Evolutionary conservation across 2,888 invertebrate genomes (phyloP).

Genomic region (Tromatobia lineatoria): DNA sequence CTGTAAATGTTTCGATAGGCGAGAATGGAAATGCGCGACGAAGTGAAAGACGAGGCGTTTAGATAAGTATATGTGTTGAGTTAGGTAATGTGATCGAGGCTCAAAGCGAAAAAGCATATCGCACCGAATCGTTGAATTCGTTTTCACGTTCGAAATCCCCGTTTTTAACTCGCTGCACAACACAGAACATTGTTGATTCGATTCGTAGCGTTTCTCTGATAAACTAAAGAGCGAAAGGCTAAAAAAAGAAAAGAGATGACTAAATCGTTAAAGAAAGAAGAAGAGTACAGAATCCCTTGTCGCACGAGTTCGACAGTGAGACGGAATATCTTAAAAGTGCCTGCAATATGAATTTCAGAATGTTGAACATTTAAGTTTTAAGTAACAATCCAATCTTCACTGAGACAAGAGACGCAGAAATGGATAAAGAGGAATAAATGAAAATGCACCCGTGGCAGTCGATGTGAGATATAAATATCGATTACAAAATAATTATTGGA

Average conservation of each 20-base stretch:
- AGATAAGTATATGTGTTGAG: slow-evolving; percentile 53
- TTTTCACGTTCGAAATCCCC: slow-evolving; percentile 53
- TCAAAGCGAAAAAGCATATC: slow-evolving; percentile 67
- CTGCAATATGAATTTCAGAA: slow-evolving; percentile 59
- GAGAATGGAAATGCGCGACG: slow-evolving; percentile 7
- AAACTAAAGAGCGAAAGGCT: slow-evolving; percentile 14
- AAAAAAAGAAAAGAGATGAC: neutral
- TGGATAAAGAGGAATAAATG: slow-evolving; percentile 20
- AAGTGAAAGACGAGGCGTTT: slow-evolving; percentile 16
- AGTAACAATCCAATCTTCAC: slow-evolving; percentile 23
- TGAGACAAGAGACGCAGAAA: slow-evolving; percentile 13
- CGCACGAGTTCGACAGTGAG: slow-evolving; percentile 32
- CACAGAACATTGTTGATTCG: slow-evolving; percentile 22
- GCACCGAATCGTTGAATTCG: slow-evolving; percentile 62
- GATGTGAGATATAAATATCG: slow-evolving; percentile 23
- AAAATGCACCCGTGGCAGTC: slow-evolving; percentile 2
- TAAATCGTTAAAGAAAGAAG: neutral
- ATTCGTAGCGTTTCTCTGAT: slow-evolving; percentile 20
- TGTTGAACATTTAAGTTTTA: slow-evolving; percentile 37
- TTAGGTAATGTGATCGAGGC: slow-evolving; percentile 61
- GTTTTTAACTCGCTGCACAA: slow-evolving; percentile 43
- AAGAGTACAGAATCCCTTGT: slow-evolving; percentile 44
- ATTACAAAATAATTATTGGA: neutral
- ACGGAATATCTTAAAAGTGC: slow-evolving; percentile 70
- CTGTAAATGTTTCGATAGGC: slow-evolving; percentile 68